phyloP scores from a whole-genome alignment of 1,140 invertebrate species.

The Hyphantria cunea region DNA sequence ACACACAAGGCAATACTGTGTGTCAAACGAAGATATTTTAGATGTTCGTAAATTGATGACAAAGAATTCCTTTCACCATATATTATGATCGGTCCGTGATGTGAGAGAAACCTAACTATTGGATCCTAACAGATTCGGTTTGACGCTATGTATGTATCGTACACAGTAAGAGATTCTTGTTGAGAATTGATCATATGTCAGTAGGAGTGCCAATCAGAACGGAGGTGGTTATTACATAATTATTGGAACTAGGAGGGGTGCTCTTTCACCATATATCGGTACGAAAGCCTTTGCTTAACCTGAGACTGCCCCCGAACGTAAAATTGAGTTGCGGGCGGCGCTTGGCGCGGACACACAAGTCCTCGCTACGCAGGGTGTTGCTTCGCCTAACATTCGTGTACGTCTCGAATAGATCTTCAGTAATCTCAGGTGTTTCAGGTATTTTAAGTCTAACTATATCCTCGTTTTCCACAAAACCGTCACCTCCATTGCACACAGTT shows the following conservation, averaged over 20 bases:
- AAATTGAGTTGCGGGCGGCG: slow-evolving; percentile 60
- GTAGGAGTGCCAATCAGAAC: slow-evolving; percentile 45
- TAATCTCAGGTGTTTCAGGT: slow-evolving; percentile 73
- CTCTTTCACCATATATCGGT: slow-evolving; percentile 68
- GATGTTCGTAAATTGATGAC: slow-evolving; percentile 36
- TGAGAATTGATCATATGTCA: slow-evolving; percentile 35
- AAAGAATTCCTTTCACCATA: slow-evolving; percentile 33
- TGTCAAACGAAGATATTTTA: slow-evolving; percentile 75
- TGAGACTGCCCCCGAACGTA: slow-evolving; percentile 73
- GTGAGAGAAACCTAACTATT: slow-evolving; percentile 28
- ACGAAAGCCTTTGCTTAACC: slow-evolving; percentile 72
- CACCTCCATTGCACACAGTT: slow-evolving; percentile 58
- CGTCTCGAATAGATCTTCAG: slow-evolving; percentile 76
- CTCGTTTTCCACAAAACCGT: slow-evolving; percentile 73
- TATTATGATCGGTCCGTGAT: slow-evolving; percentile 38
- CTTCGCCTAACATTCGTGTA: slow-evolving; percentile 73
- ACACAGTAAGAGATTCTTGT: slow-evolving; percentile 57
- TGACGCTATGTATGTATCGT: slow-evolving; percentile 53
- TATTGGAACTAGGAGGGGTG: slow-evolving; percentile 36
- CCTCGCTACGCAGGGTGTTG: slow-evolving; percentile 65
- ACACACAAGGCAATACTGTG: slow-evolving; percentile 63
- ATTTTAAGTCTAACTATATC: slow-evolving; percentile 79
- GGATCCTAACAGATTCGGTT: not conserved
- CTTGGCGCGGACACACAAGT: slow-evolving; percentile 57
- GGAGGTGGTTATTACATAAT: slow-evolving; percentile 46